Conservation (phyloP, 2,797 vertebrate genomes). For the Lindbergichthys nudifrons region DNA sequence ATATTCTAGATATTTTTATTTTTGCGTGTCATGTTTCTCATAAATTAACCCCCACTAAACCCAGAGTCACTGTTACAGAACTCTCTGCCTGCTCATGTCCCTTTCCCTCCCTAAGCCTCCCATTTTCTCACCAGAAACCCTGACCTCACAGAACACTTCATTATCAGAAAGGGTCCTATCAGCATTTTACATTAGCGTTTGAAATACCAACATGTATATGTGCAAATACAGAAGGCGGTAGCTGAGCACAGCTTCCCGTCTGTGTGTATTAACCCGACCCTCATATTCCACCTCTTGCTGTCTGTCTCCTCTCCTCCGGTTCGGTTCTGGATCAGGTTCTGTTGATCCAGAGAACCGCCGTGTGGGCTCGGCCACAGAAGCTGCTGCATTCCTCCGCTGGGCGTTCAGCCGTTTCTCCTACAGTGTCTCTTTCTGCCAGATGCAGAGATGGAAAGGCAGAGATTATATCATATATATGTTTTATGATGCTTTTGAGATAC, state of each 20-base stretch:
- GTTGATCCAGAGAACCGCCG: conserved; percentile 72
- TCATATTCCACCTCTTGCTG: conserved; percentile 59
- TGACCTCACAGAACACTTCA: conserved; percentile 51
- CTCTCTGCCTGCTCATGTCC: conserved; percentile 52
- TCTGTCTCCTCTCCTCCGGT: conserved; percentile 61
- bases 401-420: conserved; percentile 65
- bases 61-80: conserved; percentile 49
- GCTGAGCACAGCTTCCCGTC: conserved; percentile 57
- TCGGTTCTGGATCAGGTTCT: conserved; percentile 73
- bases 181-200: conserved; percentile 52
- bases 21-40: conserved; percentile 20
- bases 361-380: conserved; percentile 73
- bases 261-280: conserved; percentile 62
- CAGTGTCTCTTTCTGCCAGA: conserved; percentile 52
- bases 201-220: conserved; percentile 12
- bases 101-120: conserved; percentile 20
- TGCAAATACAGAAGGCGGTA: conserved; percentile 20
- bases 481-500: conserved; percentile 14
- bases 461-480: conserved; percentile 35
- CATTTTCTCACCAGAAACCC: conserved; percentile 56
- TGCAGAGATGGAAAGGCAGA: conserved; percentile 44
- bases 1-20: conserved; percentile 3
- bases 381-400: conserved; percentile 78
- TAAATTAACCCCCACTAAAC: conserved; percentile 49
- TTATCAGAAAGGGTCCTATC: conserved; percentile 62